Percentiles rank a stretch among this genome's conserved stretches.
phyloP scores from a whole-genome alignment of 2,888 invertebrate genomes.

The Abscondita cerata region DNA sequence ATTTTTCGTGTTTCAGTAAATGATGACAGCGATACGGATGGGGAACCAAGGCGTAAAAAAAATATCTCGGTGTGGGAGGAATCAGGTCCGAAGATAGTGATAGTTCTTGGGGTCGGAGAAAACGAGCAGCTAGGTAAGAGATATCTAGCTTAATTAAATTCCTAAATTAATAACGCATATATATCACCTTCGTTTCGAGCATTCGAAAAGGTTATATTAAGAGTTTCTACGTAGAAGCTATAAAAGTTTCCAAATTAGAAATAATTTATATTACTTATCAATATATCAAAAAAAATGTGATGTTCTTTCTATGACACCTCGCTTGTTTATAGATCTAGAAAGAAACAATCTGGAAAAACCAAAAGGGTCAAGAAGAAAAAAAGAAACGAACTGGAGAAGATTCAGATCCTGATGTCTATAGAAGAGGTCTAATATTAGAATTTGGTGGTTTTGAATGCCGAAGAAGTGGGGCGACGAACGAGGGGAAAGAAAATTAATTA shows the following conservation, averaged over 20 bases:
- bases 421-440: slow-evolving; percentile 57
- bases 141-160: too few species aligned
- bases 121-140: slow-evolving; percentile 20
- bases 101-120: slow-evolving; percentile 61
- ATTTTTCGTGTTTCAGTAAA: slow-evolving; percentile 52
- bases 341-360: slow-evolving; percentile 46
- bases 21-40: slow-evolving; percentile 35
- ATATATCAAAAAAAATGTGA: too few species aligned
- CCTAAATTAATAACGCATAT: too few species aligned
- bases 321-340: slow-evolving; percentile 48
- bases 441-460: slow-evolving; percentile 67
- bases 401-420: slow-evolving; percentile 55
- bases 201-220: too few species aligned
- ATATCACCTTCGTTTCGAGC: too few species aligned
- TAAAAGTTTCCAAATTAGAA: too few species aligned
- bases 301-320: too few species aligned
- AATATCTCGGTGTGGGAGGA: slow-evolving; percentile 66
- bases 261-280: too few species aligned
- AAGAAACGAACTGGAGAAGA: slow-evolving; percentile 58
- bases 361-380: slow-evolving; percentile 60
- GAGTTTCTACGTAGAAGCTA: too few species aligned
- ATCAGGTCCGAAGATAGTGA: slow-evolving; percentile 67
- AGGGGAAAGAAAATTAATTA: slow-evolving; percentile 79
- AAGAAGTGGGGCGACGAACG: slow-evolving; percentile 71
- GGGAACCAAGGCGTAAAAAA: slow-evolving; percentile 62